Evolutionary conservation across 2,888 invertebrate genomes (phyloP), one percentile per base, ranked within the genome.

Genomic region (Marasmarcha lunaedactyla): DNA sequence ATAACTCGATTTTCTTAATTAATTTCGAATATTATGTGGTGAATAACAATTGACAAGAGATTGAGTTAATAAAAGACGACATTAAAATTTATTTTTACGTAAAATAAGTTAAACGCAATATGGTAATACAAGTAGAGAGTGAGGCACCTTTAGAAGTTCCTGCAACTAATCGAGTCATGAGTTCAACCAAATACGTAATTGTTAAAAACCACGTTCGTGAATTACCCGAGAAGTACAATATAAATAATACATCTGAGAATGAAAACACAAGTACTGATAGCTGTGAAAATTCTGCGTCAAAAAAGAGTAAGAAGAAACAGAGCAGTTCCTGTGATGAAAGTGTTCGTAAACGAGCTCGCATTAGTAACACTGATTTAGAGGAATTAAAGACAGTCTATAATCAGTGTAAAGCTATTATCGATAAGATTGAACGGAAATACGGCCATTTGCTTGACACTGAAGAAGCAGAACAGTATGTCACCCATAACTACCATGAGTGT

Each of bases 391-490:
- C 49, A 14, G 67, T 71, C 9, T 81, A 81, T 42, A 58, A 47
- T 26, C 68, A 71, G 39, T 79, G 79, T 45, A 73, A 71, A 57
- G 49, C 57, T 11, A 62, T 79, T 40, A 53, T 81, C 4, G 52
- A 49, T 10, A 78, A 63, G 47, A 74, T 83, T 15, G 77, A 81
- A 51, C 39, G 42, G 0, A 81, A 78, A 46, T 81, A 81, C 56
- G 74, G 81, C 0, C 71, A 77, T 56, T 63, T 79, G 47, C 47
- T 81, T 14, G 48, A 67, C 30, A 44, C 67, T 1, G 45, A 56
- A 26, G 51, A 53, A 35, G 35, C 43, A 15, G 42, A 42, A 1
- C 4, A 20, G 20, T n/a, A n/a, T n/a, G n/a, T n/a, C n/a, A 30
- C 38, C 5, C 43, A 43, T 33, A 15, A 38, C 33, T 50, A 55